Conservation (phyloP, 2,888 invertebrate genomes). For the Diaprepes abbreviatus region DNA sequence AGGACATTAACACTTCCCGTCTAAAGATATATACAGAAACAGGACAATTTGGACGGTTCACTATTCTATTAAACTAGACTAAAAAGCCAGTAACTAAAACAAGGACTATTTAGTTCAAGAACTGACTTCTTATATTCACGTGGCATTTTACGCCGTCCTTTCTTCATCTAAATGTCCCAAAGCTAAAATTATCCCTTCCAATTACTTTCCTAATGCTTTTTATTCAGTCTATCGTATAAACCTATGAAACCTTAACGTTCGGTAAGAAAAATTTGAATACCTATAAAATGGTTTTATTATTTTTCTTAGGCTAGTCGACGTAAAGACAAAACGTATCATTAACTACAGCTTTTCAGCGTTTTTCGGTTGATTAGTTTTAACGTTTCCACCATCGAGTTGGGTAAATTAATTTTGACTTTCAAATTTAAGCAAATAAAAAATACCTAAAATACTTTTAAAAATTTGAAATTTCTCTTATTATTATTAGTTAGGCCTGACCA, state of each 20-base stretch:
- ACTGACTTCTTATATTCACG: too few relatives aligned
- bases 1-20: not conserved
- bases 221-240: constrained; percentile 13
- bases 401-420: too few relatives aligned
- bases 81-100: constrained; percentile 6
- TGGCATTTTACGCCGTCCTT: too few relatives aligned
- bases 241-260: not conserved
- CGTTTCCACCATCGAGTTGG: too few relatives aligned
- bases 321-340: not conserved
- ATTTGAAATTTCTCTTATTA: too few relatives aligned
- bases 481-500: too few relatives aligned
- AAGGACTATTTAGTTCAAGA: too few relatives aligned
- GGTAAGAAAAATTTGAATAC: constrained; percentile 6
- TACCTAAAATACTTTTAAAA: too few relatives aligned
- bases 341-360: not conserved
- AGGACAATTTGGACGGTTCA: constrained; percentile 25
- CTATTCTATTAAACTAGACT: constrained; percentile 34
- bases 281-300: not conserved
- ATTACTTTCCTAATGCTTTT: constrained; percentile 6
- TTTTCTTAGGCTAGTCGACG: not conserved
- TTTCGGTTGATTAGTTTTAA: not conserved
- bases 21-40: constrained; percentile 9
- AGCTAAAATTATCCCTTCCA: constrained; percentile 1
- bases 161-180: too few relatives aligned
- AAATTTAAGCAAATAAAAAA: too few relatives aligned